These are phyloP conservation scores for Uria lomvia DNA, from an alignment of 2,113 vertebrate genomes.

Conservation along the genomic window DNA sequence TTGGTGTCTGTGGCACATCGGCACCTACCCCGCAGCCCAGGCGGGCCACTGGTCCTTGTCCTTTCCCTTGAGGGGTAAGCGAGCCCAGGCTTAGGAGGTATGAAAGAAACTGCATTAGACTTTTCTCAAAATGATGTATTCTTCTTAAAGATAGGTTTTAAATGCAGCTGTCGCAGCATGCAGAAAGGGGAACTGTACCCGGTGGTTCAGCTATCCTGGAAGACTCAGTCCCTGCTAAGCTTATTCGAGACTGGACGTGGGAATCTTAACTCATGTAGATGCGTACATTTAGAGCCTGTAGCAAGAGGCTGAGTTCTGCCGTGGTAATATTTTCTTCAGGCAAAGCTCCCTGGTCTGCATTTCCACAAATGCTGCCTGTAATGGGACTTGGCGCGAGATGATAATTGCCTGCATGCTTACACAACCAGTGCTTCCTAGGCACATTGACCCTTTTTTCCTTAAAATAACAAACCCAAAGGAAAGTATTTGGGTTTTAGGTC, in stretches of 20 bases:
- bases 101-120: neutral
- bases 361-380: neutral
- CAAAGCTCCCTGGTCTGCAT: neutral
- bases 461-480: conserved; percentile 26
- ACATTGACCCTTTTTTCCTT: neutral
- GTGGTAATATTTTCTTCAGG: neutral
- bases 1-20: rapidly evolving
- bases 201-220: neutral
- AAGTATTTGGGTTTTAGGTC: conserved; percentile 2
- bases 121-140: neutral
- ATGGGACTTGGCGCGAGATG: neutral
- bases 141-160: neutral
- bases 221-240: neutral
- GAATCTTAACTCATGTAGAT: neutral
- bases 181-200: neutral
- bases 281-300: neutral
- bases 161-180: rapidly evolving
- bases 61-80: neutral
- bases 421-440: neutral
- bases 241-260: neutral
- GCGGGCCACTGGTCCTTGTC: neutral
- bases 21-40: neutral
- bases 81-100: neutral
- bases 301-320: neutral
- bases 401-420: neutral